phyloP scores from a whole-genome alignment of 1,140 invertebrate genomes.

The Coptotermes formosanus region DNA sequence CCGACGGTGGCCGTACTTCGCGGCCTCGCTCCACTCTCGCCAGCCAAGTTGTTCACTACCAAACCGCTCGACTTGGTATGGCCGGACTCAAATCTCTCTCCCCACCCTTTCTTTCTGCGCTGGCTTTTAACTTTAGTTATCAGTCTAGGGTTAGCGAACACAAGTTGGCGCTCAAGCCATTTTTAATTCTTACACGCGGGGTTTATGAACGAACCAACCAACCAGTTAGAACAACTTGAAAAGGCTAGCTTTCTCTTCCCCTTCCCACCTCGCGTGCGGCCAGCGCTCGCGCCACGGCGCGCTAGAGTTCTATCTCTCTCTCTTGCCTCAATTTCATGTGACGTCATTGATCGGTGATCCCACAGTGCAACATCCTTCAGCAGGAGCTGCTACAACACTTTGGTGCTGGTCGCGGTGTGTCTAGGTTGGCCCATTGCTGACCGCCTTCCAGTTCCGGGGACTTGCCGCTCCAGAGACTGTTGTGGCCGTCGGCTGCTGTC shows the following conservation, averaged over 20 bases:
- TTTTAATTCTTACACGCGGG: background rate
- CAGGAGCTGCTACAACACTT: no score
- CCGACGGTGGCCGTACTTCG: background rate
- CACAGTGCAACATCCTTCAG: background rate
- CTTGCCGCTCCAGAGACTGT: no score
- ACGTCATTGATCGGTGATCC: slow-evolving; percentile 13
- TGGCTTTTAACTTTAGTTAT: background rate
- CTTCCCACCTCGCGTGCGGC: background rate
- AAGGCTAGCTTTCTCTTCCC: background rate
- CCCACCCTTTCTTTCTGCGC: background rate
- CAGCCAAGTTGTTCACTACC: background rate
- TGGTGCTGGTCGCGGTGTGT: no score
- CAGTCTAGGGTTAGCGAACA: background rate
- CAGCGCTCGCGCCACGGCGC: background rate
- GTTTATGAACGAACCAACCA: background rate
- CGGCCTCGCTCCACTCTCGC: slow-evolving; percentile 24
- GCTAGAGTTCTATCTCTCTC: background rate
- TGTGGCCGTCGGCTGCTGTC: no score
- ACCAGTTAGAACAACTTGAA: background rate
- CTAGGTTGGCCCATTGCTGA: no score
- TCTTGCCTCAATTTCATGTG: slow-evolving; percentile 15
- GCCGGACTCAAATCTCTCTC: background rate
- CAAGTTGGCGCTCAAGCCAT: background rate
- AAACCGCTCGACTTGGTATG: background rate
- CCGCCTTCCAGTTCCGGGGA: no score